phyloP scores from a whole-genome alignment of 2,888 invertebrate genomes.

The Exephanes ischioxanthus region DNA sequence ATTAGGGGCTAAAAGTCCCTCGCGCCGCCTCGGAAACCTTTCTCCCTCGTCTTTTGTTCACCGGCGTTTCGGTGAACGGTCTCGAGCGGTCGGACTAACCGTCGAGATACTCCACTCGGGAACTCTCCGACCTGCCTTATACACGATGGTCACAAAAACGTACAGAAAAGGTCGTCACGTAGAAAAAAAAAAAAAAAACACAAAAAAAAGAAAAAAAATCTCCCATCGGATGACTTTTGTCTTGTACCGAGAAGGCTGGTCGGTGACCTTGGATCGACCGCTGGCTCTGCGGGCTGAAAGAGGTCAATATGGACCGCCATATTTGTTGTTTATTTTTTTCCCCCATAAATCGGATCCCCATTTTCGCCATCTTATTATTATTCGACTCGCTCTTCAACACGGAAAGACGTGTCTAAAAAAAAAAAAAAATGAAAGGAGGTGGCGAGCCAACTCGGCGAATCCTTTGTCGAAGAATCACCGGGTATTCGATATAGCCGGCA shows the following conservation, averaged over 20 bases:
- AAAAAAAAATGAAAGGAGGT: neutral
- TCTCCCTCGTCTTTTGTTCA: slow-evolving; percentile 29
- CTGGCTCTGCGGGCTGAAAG: neutral
- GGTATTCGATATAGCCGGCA: slow-evolving; percentile 30
- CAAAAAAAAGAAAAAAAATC: neutral
- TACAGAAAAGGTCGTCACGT: neutral
- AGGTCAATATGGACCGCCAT: neutral
- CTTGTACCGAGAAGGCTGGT: neutral
- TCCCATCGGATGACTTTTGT: neutral
- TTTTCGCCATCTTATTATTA: neutral
- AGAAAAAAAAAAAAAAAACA: neutral
- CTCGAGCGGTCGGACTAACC: slow-evolving; percentile 18
- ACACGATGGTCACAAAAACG: neutral
- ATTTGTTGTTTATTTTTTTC: neutral
- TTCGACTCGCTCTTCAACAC: neutral
- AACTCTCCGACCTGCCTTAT: neutral
- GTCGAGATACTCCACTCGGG: slow-evolving; percentile 31
- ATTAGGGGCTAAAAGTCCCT: slow-evolving; percentile 15
- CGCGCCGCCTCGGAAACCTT: slow-evolving; percentile 25
- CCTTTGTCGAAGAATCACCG: slow-evolving; percentile 46
- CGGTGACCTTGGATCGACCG: neutral
- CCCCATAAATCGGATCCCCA: neutral
- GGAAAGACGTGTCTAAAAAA: neutral
- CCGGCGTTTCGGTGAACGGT: neutral
- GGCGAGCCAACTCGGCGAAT: slow-evolving; percentile 28